A percentile compares a stretch with the other conserved stretches of the same genome.
Conservation (phyloP, 2,113 vertebrate genomes). For the Centropus bengalensis region DNA sequence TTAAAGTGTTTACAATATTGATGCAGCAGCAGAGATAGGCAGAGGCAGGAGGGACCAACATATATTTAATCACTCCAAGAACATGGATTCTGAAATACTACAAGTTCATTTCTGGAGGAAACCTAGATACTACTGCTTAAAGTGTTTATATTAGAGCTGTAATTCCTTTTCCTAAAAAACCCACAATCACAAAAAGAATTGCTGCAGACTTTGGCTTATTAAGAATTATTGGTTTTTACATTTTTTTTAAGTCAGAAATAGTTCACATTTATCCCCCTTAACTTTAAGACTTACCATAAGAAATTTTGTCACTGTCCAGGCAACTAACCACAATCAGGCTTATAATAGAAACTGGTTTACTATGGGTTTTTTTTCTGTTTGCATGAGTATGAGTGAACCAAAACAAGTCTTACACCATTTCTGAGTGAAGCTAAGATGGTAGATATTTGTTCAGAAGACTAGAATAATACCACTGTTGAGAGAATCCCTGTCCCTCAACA, state of each 20-base stretch:
- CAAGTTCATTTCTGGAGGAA: background rate
- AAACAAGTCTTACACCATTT: background rate
- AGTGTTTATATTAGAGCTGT: background rate
- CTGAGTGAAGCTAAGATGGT: background rate
- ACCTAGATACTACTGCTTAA: background rate
- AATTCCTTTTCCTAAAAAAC: background rate
- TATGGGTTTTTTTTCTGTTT: background rate
- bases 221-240: background rate
- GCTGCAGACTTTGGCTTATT: background rate
- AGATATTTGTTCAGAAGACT: too few species aligned
- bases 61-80: background rate
- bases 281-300: background rate
- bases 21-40: accelerated
- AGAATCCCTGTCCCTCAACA: background rate
- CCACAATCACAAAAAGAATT: background rate
- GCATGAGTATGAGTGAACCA: background rate
- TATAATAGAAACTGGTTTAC: background rate
- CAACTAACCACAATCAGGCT: background rate
- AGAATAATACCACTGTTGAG: background rate
- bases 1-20: background rate
- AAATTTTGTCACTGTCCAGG: background rate
- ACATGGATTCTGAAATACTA: background rate
- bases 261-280: background rate
- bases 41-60: background rate
- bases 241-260: background rate